These are phyloP conservation scores for Ptiloglossa arizonensis DNA, from an alignment of 1,140 invertebrate genomes.

Conservation along the genomic window DNA sequence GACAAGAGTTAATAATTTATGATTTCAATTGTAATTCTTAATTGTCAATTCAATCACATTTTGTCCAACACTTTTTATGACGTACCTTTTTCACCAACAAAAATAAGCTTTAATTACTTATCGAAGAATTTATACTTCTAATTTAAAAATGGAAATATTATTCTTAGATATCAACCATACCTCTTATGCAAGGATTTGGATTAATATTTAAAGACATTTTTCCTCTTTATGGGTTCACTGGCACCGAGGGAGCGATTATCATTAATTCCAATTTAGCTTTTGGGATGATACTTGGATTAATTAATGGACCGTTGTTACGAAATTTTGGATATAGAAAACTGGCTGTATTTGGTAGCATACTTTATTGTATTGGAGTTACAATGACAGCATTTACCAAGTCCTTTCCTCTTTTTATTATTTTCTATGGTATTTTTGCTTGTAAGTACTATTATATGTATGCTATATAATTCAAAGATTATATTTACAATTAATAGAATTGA, in stretches of 20 bases:
- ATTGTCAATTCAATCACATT: no score
- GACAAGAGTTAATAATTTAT: no score
- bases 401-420: slow-evolving; percentile 40
- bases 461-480: background rate
- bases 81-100: no score
- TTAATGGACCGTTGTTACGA: slow-evolving; percentile 81
- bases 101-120: background rate
- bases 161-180: slow-evolving; percentile 80
- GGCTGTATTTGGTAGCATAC: slow-evolving; percentile 72
- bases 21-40: no score
- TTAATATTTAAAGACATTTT: slow-evolving; percentile 85
- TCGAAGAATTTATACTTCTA: no score
- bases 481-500: no score
- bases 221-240: slow-evolving; percentile 81
- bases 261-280: slow-evolving; percentile 83
- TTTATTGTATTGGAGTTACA: slow-evolving; percentile 35
- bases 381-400: slow-evolving; percentile 43
- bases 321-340: slow-evolving; percentile 82
- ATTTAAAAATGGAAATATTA: background rate
- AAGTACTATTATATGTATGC: slow-evolving; percentile 46
- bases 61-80: no score
- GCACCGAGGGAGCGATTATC: slow-evolving; percentile 81
- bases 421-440: slow-evolving; percentile 54
- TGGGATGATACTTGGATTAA: slow-evolving; percentile 83
- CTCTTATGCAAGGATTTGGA: slow-evolving; percentile 84